Evolutionary conservation across 92 coral and sea anemone species (phyloP), one percentile per base, ranked within the genome.

Genomic region (Umimayanthus chanpuru): DNA sequence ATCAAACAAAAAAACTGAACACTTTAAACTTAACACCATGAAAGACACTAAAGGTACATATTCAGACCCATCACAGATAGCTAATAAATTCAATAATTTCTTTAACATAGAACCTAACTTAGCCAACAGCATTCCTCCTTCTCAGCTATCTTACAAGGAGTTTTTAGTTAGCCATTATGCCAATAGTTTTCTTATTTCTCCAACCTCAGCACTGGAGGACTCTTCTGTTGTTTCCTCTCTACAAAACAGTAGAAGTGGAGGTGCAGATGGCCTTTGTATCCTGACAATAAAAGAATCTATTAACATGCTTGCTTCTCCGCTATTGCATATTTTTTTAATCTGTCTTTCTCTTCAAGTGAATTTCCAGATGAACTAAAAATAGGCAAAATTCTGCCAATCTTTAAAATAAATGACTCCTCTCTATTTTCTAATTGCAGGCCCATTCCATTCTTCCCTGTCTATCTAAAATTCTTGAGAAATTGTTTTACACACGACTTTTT

Each of bases 281-380:
- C 28, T 50, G 47, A 40, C 77, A 61, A 78, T 87, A 66, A 77
- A 64, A 61, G 89, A 76, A 87, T 53, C 55, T n/a, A n/a, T n/a
- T n/a, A n/a, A 58, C 78, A 76, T 77, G 77, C 84, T 77, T 73
- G 77, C 85, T 58, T 53, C 85, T n/a, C 72, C 85, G 38, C 73
- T 87, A 12, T 76, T 65, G 16, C 85, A 47, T 87, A 87, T 87
- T 56, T 53, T 67, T 77, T n/a, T n/a, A 87, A 87, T 67, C 76
- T 87, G 61, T 77, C 85, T 32, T 67, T 77, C 68, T 53, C 23
- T 58, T 53, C 58, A 76, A 64, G 85, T 77, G 76, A 18, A 21
- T 76, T 87, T 87, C 77, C 85, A 36, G 89, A 87, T 58, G 64
- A 76, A 77, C 84, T 77, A 39, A 87, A 88, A 68, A 65, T 88